These are phyloP conservation scores for Zaprionus gabonicus DNA, from an alignment of 1,140 invertebrate species.

Conservation along the genomic window DNA sequence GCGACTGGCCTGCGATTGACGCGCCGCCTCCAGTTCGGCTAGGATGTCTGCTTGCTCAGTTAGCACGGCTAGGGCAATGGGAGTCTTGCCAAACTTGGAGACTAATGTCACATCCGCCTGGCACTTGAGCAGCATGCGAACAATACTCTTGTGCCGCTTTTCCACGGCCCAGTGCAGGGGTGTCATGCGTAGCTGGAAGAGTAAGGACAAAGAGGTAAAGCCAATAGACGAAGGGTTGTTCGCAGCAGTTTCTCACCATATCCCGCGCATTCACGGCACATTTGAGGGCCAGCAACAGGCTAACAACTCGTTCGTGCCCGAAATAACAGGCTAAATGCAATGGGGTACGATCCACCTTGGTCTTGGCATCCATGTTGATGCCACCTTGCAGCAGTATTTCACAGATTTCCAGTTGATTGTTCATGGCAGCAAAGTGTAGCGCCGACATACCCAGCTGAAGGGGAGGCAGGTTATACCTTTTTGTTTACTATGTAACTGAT, in stretches of 20 bases:
- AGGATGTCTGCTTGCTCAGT: slow-evolving; percentile 77
- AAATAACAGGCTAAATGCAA: slow-evolving; percentile 94
- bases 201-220: slow-evolving; percentile 9
- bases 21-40: slow-evolving; percentile 73
- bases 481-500: background rate
- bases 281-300: slow-evolving; percentile 90
- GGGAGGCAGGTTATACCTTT: slow-evolving; percentile 21
- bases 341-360: slow-evolving; percentile 96
- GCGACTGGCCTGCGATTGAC: slow-evolving; percentile 64
- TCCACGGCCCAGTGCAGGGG: slow-evolving; percentile 97
- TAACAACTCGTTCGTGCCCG: slow-evolving; percentile 91
- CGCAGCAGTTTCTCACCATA: slow-evolving; percentile 87
- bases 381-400: slow-evolving; percentile 93
- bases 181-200: slow-evolving; percentile 93
- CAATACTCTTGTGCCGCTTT: slow-evolving; percentile 90
- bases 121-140: slow-evolving; percentile 89
- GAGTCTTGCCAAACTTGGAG: slow-evolving; percentile 94
- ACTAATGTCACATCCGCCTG: slow-evolving; percentile 89
- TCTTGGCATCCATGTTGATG: slow-evolving; percentile 93
- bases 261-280: slow-evolving; percentile 92
- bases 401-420: slow-evolving; percentile 92
- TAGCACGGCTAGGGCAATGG: slow-evolving; percentile 89
- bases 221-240: background rate
- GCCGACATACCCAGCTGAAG: slow-evolving; percentile 94
- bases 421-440: slow-evolving; percentile 93